Percentiles rank a stretch among this genome's conserved stretches.
These are phyloP conservation scores for Zaprionus africanus DNA, from an alignment of 1,140 invertebrate species.

Conservation along the genomic window DNA sequence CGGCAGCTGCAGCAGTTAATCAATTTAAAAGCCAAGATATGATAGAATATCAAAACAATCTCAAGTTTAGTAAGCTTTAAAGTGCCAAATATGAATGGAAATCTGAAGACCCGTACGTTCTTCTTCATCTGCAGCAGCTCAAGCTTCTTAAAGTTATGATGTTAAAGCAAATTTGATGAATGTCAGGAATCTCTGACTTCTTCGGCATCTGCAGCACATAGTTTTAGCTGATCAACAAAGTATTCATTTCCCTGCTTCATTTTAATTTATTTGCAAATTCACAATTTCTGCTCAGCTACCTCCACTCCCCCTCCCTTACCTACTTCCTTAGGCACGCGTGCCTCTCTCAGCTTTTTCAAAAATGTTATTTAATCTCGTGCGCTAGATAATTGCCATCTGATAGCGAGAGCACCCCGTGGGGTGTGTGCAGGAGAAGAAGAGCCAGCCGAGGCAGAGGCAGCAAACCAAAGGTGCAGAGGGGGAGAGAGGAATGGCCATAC, in stretches of 20 bases:
- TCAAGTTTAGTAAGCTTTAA: too few relatives aligned
- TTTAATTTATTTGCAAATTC: neutral
- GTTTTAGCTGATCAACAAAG: neutral
- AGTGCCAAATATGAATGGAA: neutral
- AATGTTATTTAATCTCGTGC: conserved; percentile 31
- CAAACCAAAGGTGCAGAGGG: neutral
- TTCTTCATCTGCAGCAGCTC: too few relatives aligned
- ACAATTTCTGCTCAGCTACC: neutral
- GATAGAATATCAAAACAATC: neutral
- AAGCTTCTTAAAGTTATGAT: too few relatives aligned
- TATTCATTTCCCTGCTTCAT: neutral
- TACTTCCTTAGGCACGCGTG: neutral
- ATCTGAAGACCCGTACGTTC: neutral
- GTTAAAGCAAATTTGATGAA: neutral
- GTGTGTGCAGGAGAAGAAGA: neutral
- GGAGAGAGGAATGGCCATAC: neutral
- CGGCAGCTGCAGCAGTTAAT: neutral
- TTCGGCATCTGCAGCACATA: neutral
- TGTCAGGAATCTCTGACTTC: neutral
- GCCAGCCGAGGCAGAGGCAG: neutral
- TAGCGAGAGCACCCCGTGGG: conserved; percentile 3
- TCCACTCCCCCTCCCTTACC: neutral
- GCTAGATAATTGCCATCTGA: conserved; percentile 37
- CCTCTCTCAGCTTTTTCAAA: neutral
- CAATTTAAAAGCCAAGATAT: neutral